Base-by-base conservation (phyloP, 2,888 invertebrate species). In the Blastobasis lacticolella region DNA sequence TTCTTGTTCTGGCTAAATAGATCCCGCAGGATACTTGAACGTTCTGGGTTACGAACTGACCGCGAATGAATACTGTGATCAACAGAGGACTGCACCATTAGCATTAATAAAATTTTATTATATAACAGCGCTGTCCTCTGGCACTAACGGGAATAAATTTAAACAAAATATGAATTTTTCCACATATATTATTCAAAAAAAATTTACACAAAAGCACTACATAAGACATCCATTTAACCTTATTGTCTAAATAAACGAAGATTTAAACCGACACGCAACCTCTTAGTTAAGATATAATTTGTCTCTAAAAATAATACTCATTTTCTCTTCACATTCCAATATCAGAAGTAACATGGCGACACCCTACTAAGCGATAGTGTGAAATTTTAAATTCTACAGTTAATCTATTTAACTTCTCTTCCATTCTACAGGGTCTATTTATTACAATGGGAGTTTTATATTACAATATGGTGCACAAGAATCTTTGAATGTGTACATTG, bases 151-250 rank as follows among this genome's bases (percentile, higher is more conserved):
- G 8, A 8, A 48, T 41, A 53, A 60, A 64, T 57, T 10, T 37
- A 37, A n/a, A 10, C 10, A 55, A 37, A 61, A 65, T 45, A 55
- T 60, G 67, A 73, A 67, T 75, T 87, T 87, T 86, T 81, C 74
- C 87, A 89, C 88, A 88, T 89, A 89, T 89, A 89, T 88, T 88
- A 88, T 83, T 85, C 85, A 88, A 88, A 88, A 85, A 88, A 88
- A 86, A 81, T 89, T 88, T 88, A 88, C 86, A 87, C 88, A 88
- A 89, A 88, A 88, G 88, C 88, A 23, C 23, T 23, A 23, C 23
- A 23, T 89, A 89, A 86, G 85, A 89, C 88, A 89, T 89, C 86
- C 86, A 89, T 85, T 86, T 83, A 86, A 86, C 75, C 88, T 89
- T 88, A 89, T 81, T 78, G 81, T 85, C 88, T 89, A 89, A 82